Base-by-base conservation (phyloP, 2,113 vertebrate genomes). In the Geococcyx californianus region DNA sequence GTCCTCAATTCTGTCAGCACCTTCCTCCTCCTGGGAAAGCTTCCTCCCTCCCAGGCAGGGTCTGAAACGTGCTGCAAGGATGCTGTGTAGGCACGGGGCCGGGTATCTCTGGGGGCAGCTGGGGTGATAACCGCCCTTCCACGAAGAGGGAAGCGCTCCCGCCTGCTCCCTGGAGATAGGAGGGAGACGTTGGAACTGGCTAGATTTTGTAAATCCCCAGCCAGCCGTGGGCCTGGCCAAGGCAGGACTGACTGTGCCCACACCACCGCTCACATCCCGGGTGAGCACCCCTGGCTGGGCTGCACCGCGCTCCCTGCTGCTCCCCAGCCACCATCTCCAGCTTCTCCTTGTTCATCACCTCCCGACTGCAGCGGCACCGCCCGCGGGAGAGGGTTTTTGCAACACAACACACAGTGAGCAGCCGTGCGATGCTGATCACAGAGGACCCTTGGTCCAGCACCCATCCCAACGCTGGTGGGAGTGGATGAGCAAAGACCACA, bases 141-240 rank as follows among this genome's bases (percentile, higher is more conserved):
- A 31, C 28, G 47, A 94, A 91, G 84, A n/a, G 87, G 76, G 76
- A 83, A 83, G 25, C 3, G 2, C 58, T 74, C 51, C 67, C 0
- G n/a, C 67, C 92, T 96, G 94, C 90, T 31, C 4, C 1, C 28
- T 9, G 0, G 29, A 92, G 96, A 97, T 94, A 97, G 31, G 0
- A 11, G 56, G 10, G 42, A 59, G 44, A 21, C 78, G 62, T 89
- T 89, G 87, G 80, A 47, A 26, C 89, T 4, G 52, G 69, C 20
- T 78, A 13, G 92, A 94, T 90, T 94, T 58, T 38, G 87, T 64
- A 87, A 90, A 94, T 91, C 91, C 82, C 60, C 88, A 26, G 45
- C 17, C 79, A 64, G 68, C 3, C 25, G 51, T 4, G 2, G 9
- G 64, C 44, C 84, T 21, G 15, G 10, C 38, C 0, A 0, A 31